Evolutionary conservation across 1,140 invertebrate genomes (phyloP).

Genomic region (Caerostris darwini): DNA sequence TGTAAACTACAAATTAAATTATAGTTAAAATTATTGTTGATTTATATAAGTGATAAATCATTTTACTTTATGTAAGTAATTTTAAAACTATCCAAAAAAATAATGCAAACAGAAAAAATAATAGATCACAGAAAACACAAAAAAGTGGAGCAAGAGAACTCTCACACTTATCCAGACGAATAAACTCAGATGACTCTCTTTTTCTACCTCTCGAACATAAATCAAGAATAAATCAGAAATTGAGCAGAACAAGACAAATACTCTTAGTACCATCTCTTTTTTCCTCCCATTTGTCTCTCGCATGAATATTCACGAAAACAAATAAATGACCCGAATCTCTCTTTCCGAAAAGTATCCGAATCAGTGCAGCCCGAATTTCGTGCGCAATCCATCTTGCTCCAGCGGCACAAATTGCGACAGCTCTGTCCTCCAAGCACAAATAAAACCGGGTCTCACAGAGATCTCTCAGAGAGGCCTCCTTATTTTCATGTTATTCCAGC

Average conservation of each 20-base stretch:
- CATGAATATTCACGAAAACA: background rate
- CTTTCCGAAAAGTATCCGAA: background rate
- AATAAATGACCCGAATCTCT: background rate
- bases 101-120: too few species aligned
- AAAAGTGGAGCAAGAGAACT: too few species aligned
- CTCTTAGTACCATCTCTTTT: too few species aligned
- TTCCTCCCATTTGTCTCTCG: background rate
- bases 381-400: background rate
- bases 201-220: too few species aligned
- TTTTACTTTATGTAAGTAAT: too few species aligned
- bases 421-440: background rate
- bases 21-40: too few species aligned
- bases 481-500: constrained; percentile 28
- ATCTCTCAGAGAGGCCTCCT: background rate
- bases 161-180: too few species aligned
- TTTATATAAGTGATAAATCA: too few species aligned
- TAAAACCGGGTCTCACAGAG: background rate
- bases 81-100: too few species aligned
- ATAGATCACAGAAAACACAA: too few species aligned
- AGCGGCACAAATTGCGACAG: background rate
- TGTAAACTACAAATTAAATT: too few species aligned
- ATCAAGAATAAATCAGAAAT: background rate
- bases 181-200: too few species aligned
- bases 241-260: background rate
- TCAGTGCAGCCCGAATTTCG: background rate